Conservation (phyloP, 2,113 vertebrate species). For the Amazona guildingii region DNA sequence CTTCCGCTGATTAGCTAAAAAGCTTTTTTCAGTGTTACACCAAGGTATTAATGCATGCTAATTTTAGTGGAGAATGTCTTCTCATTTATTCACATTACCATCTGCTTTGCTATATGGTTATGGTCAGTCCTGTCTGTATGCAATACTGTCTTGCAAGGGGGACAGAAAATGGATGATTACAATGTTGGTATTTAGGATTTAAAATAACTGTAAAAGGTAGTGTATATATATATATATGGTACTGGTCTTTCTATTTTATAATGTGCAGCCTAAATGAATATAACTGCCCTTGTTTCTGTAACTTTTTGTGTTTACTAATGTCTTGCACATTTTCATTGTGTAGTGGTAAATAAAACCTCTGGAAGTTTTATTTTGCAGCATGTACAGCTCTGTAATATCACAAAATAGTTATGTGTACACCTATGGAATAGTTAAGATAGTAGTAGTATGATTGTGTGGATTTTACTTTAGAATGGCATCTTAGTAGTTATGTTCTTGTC, state of each 20-base stretch:
- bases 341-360: neutral
- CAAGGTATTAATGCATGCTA: neutral
- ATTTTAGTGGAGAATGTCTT: neutral
- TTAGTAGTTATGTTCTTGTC: neutral
- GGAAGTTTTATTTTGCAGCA: neutral
- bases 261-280: neutral
- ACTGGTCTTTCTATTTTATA: neutral
- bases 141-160: neutral
- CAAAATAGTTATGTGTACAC: neutral
- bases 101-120: neutral
- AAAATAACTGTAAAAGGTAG: neutral
- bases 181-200: neutral
- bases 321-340: neutral
- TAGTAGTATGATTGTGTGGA: neutral
- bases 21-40: neutral
- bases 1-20: neutral
- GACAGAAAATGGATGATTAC: neutral
- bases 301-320: neutral
- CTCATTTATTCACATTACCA: neutral
- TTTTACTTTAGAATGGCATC: neutral
- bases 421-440: neutral
- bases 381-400: neutral
- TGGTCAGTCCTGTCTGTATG: rapidly evolving
- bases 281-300: neutral
- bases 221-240: neutral